Evolutionary conservation across 2,888 invertebrate species (phyloP), one percentile per base, ranked within the genome.

Genomic region (Busseola fusca): DNA sequence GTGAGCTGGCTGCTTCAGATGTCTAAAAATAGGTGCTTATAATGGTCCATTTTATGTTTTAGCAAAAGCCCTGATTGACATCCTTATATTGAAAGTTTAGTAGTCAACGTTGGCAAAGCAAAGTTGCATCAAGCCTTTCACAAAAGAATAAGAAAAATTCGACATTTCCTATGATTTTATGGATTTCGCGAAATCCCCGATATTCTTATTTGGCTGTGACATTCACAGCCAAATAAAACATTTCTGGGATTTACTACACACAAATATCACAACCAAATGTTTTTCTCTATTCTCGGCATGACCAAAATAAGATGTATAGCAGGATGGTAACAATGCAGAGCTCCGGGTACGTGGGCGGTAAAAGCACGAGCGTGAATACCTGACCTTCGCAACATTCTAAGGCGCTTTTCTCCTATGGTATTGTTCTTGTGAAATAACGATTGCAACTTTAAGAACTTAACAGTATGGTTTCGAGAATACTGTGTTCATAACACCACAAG

Each of bases 81-180:
- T 50, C 7, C 3, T 30, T 14, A 18, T 50, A 27, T 45, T 48
- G 21, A 21, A 9, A 21, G 48, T 21, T 48, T 1, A 21, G 48
- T 21, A 10, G 48, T 48, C 10, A 48, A 21, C 21, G 10, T n/a
- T 67, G 12, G 3, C n/a, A n/a, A 68, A 40, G 12, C n/a, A 5
- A 40, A 14, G 27, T n/a, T n/a, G 16, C n/a, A 6, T 40, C 18
- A 68, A 52, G 52, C 30, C 30, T 25, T 18, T 69, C 52, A 69
- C 6, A 25, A 42, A 69, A 25, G 12, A 42, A 30, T 25, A 52
- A 25, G 10, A 27, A 68, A 37, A 16, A 50, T 25, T 54, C n/a
- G 69, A 42, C 0, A 37, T 66, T 50, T 50, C 12, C 37, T 27
- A 16, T 34, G 25, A 25, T 34, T 69, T 42, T 16, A n/a, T 16